Base-by-base conservation (phyloP, 1,140 invertebrate genomes). In the Drosophila subpulchrella region DNA sequence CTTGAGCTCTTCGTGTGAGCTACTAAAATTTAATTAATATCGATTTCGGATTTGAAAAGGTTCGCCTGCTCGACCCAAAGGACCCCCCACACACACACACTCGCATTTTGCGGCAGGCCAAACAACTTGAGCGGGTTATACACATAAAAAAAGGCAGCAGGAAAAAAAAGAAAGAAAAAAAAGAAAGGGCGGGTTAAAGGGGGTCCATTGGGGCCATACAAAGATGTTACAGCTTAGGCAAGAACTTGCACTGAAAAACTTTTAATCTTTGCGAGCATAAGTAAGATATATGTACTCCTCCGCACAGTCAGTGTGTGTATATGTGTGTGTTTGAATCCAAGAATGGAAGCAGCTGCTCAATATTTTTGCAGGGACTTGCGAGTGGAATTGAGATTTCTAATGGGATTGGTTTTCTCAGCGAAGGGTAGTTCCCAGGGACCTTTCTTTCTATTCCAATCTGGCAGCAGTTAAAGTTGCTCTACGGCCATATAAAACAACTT, bases 171-270 rank as follows among this genome's bases (percentile, higher is more conserved):
- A n/a, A n/a, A n/a, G n/a, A 32, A 51, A 46, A 48, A 68, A 51
- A 42, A 55, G 50, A 46, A 66, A 47, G 10, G 67, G 20, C 30
- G 67, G 59, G 13, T 12, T 32, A 51, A 47, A 68, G 39, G 32
- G 41, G 38, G 32, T 17, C 51, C 12, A 70, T 71, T 71, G 67
- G 67, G 67, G 67, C 67, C 65, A 83, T 79, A 86, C 62, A 89
- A 88, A 88, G 83, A 88, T 88, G 83, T 88, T 88, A 89, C 83
- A 88, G 83, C 83, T 86, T 88, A 88, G 84, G 79, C 79, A 88
- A 82, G 84, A 88, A 77, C 84, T 88, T 88, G 83, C 80, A 89
- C 72, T 88, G 84, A 88, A 89, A 88, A 88, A 88, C 84, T 88
- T 88, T 88, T 88, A 88, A 88, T 88, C 83, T 88, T 88, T 88